A percentile compares a stretch with the other conserved stretches of the same genome.
phyloP scores from a whole-genome alignment of 2,888 invertebrate genomes.

The Listrodromus nycthemerus region DNA sequence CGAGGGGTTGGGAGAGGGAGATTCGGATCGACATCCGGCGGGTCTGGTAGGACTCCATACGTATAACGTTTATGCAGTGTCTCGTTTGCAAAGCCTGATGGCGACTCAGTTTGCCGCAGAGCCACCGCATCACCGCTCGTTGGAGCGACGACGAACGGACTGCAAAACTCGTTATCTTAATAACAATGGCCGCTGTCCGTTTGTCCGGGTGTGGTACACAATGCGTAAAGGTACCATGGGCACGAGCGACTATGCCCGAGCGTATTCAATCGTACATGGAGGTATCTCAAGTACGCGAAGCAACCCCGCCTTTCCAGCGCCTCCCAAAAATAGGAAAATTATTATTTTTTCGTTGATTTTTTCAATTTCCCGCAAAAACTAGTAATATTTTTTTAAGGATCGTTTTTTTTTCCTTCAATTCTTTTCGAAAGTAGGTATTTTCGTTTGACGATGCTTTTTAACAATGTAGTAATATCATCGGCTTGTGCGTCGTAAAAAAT shows the following conservation, averaged over 20 bases:
- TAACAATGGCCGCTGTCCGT: slow-evolving; percentile 62
- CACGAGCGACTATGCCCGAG: slow-evolving; percentile 12
- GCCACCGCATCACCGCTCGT: not conserved
- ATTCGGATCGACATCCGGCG: slow-evolving; percentile 54
- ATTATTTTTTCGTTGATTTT: slow-evolving; percentile 3
- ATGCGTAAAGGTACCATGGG: slow-evolving; percentile 41
- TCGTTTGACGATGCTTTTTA: not conserved
- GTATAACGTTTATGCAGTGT: slow-evolving; percentile 9
- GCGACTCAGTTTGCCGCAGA: slow-evolving; percentile 34
- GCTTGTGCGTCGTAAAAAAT: too few relatives aligned
- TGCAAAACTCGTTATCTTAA: slow-evolving; percentile 67
- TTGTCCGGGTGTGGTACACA: slow-evolving; percentile 45
- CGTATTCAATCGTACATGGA: slow-evolving; percentile 2
- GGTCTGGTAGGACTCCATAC: slow-evolving; percentile 24
- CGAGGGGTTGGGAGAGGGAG: slow-evolving; percentile 5
- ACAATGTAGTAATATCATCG: too few relatives aligned
- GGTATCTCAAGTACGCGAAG: slow-evolving; percentile 12
- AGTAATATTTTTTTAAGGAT: not conserved
- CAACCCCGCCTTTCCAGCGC: not conserved
- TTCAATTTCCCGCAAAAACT: not conserved
- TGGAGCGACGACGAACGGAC: slow-evolving; percentile 36
- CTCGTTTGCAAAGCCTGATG: slow-evolving; percentile 36
- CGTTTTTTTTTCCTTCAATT: not conserved
- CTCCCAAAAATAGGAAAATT: not conserved
- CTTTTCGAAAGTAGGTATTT: not conserved